Conservation (phyloP, 2,113 vertebrate genomes). For the Nibea coibor region DNA sequence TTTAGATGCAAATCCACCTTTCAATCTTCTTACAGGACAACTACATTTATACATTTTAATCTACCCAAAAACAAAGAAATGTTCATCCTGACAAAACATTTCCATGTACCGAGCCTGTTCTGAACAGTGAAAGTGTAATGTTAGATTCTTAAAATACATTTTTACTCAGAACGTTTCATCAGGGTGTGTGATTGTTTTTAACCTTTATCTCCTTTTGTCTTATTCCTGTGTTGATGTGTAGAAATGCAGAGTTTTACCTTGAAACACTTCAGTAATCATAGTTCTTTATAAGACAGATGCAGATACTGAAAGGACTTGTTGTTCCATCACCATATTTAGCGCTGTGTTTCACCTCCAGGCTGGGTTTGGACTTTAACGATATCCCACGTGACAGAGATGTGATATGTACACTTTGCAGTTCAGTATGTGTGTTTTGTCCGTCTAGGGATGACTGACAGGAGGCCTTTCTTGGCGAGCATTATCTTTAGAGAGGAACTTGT, state of each 20-base stretch:
- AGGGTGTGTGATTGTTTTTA: neutral
- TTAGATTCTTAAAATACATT: neutral
- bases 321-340: neutral
- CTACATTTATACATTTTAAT: neutral
- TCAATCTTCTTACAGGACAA: neutral
- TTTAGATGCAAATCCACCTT: neutral
- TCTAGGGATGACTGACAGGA: conserved; percentile 13
- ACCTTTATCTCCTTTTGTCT: neutral
- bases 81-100: neutral
- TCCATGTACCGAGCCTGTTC: neutral
- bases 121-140: neutral
- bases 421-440: conserved; percentile 11
- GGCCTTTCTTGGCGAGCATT: neutral
- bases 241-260: neutral
- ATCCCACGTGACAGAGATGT: conserved; percentile 14
- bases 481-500: conserved; percentile 53
- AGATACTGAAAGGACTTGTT: neutral
- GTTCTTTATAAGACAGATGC: too few species aligned
- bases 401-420: neutral
- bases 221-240: neutral
- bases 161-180: neutral
- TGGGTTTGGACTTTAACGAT: neutral
- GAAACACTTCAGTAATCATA: neutral
- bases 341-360: neutral
- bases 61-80: neutral